Evolutionary conservation across 2,113 vertebrate species (phyloP), one percentile per base, ranked within the genome.

Genomic region (Odocoileus virginianus): DNA sequence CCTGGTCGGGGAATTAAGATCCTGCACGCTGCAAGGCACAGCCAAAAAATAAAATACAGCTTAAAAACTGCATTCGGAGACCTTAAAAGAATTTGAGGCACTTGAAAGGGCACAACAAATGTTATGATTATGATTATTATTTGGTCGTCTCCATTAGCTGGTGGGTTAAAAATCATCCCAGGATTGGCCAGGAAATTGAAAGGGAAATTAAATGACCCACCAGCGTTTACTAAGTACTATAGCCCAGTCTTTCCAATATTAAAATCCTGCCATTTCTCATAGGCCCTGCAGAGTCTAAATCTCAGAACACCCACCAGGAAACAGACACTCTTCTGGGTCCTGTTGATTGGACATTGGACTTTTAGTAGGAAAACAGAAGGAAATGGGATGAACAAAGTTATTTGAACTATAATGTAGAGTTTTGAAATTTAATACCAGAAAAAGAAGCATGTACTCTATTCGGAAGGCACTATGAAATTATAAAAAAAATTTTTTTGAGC

Each of bases 41-140:
- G 78, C 28, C 16, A 6, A 50, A 79, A 81, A 50, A 33, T 81
- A 50, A 81, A 33, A 81, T 33, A 33, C 28, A 50, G 28, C 45
- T 50, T 81, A 11, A 81, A 81, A 40, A 89, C 57, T 57, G 5
- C 30, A 21, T 43, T 40, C 6, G 58, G 74, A 93, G 30, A 81
- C 9, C 10, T 87, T 87, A 83, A n/a, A 54, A 79, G 57, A 43
- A 50, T 87, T 52, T 3, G 13, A 43, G n/a, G 67, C 7, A 47
- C 10, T 52, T 11, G 43, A 58, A 47, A 79, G 13, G 84, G 11
- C 30, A 71, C 47, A 55, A 2, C 17, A 50, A 33, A 67, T 88
- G 11, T 57, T 88, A 28, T 28, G 3, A 57, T 82, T 97, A 95
- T 71, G 96, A 36, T 83, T 96, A 95, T 64, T 83, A 19, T 43